phyloP scores from a whole-genome alignment of 2,113 vertebrate species.

The Nothocercus julius region DNA sequence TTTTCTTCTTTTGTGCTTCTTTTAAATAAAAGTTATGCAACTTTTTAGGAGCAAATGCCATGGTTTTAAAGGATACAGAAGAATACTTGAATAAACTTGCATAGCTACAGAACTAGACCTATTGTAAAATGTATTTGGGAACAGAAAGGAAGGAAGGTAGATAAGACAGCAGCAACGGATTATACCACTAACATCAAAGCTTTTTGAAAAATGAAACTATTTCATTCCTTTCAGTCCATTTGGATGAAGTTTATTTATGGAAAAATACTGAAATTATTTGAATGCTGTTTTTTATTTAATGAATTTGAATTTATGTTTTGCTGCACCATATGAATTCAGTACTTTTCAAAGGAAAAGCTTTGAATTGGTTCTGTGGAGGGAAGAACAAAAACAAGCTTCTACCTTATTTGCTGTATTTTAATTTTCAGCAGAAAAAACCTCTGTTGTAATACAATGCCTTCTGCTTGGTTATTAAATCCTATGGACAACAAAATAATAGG shows the following conservation, averaged over 20 bases:
- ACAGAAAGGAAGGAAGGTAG: background rate
- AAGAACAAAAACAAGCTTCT: conserved; percentile 17
- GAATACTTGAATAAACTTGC: background rate
- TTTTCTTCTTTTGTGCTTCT: background rate
- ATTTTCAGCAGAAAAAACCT: conserved; percentile 23
- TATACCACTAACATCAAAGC: background rate
- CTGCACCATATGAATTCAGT: background rate
- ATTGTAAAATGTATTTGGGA: background rate
- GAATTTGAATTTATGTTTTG: conserved; percentile 23
- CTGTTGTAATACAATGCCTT: conserved; percentile 25
- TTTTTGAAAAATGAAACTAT: background rate
- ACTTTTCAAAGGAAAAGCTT: conserved; percentile 25
- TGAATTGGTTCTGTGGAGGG: background rate
- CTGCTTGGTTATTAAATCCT: conserved; percentile 53
- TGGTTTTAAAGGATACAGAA: background rate
- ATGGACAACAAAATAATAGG: conserved; percentile 64
- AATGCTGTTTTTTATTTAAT: conserved; percentile 46
- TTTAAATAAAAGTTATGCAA: background rate
- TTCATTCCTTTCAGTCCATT: background rate
- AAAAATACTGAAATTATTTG: conserved; percentile 46
- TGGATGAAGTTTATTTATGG: conserved; percentile 16
- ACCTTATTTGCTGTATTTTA: conserved; percentile 27
- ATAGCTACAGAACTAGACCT: background rate
- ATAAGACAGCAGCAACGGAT: background rate
- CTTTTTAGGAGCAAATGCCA: background rate